Percentiles rank a stretch among this genome's conserved stretches.
Evolutionary conservation across 64 coral and sea anemone species (phyloP).

Genomic region (Pachyseris speciosa): DNA sequence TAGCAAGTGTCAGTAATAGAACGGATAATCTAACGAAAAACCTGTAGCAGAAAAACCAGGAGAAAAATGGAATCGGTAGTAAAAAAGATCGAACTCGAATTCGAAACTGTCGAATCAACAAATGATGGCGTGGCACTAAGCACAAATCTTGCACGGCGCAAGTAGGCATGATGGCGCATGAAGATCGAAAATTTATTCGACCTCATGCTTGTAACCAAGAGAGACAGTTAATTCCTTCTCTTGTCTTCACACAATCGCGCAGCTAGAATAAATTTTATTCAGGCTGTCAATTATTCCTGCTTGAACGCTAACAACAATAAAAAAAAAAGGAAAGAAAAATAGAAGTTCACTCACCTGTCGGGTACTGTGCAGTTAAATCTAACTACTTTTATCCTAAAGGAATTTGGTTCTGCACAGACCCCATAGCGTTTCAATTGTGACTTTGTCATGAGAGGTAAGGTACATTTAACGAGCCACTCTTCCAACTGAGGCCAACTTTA

Average conservation of each 20-base stretch:
- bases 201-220: too few species aligned
- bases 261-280: background rate
- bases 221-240: background rate
- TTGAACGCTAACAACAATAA: background rate
- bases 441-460: background rate
- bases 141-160: too few species aligned
- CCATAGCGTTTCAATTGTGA: background rate
- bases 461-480: background rate
- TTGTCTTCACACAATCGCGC: background rate
- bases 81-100: too few species aligned
- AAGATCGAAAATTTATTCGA: too few species aligned
- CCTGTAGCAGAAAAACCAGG: too few species aligned
- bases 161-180: too few species aligned
- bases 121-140: too few species aligned
- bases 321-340: too few species aligned
- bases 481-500: background rate
- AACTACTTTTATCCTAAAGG: background rate
- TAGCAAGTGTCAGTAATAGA: too few species aligned
- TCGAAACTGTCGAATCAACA: too few species aligned
- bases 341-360: background rate
- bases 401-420: background rate
- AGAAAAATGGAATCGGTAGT: too few species aligned
- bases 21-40: too few species aligned
- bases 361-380: background rate
- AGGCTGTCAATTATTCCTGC: background rate